Evolutionary conservation across 2,888 invertebrate genomes (phyloP).

Genomic region (Pristionchus exspectatus): DNA sequence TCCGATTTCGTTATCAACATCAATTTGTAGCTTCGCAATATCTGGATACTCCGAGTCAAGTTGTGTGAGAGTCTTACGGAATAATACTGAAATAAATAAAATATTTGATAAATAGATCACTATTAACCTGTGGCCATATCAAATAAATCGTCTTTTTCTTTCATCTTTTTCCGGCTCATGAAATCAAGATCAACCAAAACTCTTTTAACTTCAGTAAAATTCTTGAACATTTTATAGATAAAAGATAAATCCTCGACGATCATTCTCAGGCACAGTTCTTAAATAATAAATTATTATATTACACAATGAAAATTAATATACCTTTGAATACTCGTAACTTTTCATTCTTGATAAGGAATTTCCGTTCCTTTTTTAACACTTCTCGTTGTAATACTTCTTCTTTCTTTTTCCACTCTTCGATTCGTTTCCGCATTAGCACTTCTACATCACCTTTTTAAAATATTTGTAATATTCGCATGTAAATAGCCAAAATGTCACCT

Average conservation of each 20-base stretch:
- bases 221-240: neutral
- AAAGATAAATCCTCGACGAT: neutral
- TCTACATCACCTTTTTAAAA: neutral
- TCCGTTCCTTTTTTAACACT: neutral
- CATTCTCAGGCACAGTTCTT: neutral
- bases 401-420: neutral
- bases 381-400: neutral
- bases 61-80: neutral
- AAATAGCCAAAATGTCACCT: neutral
- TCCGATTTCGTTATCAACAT: neutral
- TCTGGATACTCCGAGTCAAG: neutral
- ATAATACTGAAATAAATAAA: neutral
- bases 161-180: neutral
- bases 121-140: neutral
- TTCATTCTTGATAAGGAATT: neutral
- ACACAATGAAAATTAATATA: neutral
- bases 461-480: neutral
- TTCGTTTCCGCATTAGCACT: neutral
- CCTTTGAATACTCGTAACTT: neutral
- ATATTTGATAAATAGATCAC: neutral
- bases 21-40: neutral
- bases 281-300: neutral
- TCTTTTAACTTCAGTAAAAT: neutral
- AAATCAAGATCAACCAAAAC: neutral
- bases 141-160: neutral